Evolutionary conservation across 2,797 vertebrate species (phyloP), one percentile per base, ranked within the genome.

Genomic region (Lophius americanus): DNA sequence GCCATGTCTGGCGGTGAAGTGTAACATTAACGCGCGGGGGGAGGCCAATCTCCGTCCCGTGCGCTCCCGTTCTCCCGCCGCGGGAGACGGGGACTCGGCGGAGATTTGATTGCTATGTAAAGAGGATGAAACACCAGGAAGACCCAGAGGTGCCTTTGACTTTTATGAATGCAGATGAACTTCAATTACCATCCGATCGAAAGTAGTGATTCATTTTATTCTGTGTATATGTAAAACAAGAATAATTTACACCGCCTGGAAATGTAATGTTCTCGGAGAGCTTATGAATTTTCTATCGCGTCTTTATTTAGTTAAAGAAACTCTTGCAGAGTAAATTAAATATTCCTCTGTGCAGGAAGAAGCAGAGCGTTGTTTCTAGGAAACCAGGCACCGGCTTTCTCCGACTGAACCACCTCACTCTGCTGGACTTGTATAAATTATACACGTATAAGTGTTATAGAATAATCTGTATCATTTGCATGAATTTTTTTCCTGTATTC

Each of bases 1-100:
- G 86, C 72, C 68, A 73, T 64, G 74, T 80, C 79, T 49, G 64
- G 7, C 76, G 76, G 85, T 47, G 81, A 83, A 80, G 75, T 80
- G 78, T 70, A 76, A 77, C 73, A 66, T 82, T 63, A 74, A 78
- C 46, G 1, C 44, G 42, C 1, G 37, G 76, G 68, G 76, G 68
- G 70, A 77, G 77, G 76, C 73, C 75, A 54, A 62, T 77, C 51
- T 60, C 44, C 23, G 60, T 60, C 55, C 74, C 54, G 35, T 55
- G 57, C 64, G 73, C 44, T 54, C 36, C 49, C 43, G 13, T 14
- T 5, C 46, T 64, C 66, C 51, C 10, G 57, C 74, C 72, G 68
- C 33, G 60, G 65, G 56, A 51, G 38, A 41, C 23, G 23, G 23
- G 35, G 35, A 56, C 60, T 68, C 64, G 0, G 50, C 43, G 65